Percentiles rank a stretch among this genome's conserved stretches.
Evolutionary conservation across 2,797 vertebrate genomes (phyloP).

Genomic region (Pachyuromys duprasi): DNA sequence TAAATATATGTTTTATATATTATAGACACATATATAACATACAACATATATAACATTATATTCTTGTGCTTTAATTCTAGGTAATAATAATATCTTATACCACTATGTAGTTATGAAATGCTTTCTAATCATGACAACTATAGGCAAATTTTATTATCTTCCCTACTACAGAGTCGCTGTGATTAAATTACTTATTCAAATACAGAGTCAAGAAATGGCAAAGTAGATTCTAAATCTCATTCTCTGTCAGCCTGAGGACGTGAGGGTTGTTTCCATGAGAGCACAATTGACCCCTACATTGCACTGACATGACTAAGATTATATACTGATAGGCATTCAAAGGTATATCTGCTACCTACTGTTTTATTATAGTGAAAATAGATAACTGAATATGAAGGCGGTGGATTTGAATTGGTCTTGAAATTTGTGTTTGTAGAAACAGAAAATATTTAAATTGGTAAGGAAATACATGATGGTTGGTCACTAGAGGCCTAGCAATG

Average conservation of each 20-base stretch:
- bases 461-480: conserved; percentile 3
- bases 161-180: not conserved
- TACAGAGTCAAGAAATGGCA: not conserved
- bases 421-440: conserved; percentile 41
- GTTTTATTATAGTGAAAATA: conserved; percentile 55
- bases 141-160: conserved; percentile 41
- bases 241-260: not conserved
- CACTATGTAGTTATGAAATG: conserved; percentile 3
- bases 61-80: not conserved
- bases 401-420: conserved; percentile 43
- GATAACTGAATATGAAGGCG: conserved; percentile 32
- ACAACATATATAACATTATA: not conserved
- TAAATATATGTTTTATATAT: not conserved
- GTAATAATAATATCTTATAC: conserved; percentile 1
- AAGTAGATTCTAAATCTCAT: conserved; percentile 12
- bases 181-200: conserved; percentile 37
- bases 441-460: conserved; percentile 51
- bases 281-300: not conserved
- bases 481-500: not conserved
- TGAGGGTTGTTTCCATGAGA: not conserved
- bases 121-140: conserved; percentile 20
- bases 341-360: not conserved
- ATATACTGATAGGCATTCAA: not conserved
- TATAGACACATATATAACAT: not conserved
- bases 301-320: not conserved